These are phyloP conservation scores for Jordanella pulchra DNA, from an alignment of 2,797 vertebrate species.

Conservation along the genomic window DNA sequence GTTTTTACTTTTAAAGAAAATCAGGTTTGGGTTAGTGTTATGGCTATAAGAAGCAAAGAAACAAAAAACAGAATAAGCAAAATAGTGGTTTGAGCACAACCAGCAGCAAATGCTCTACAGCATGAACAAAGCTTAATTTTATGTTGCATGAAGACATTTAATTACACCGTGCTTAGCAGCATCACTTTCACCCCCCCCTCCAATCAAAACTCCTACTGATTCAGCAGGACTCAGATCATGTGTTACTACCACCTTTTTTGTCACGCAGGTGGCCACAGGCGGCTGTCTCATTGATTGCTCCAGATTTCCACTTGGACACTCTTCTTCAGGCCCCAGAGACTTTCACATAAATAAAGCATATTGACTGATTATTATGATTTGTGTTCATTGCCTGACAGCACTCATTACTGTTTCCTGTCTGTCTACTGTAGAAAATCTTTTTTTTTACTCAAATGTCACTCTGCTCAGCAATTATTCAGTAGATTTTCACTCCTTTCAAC, in stretches of 20 bases:
- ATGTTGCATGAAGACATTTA: not conserved
- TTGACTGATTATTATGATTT: constrained; percentile 4
- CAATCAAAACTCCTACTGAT: not conserved
- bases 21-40: not conserved
- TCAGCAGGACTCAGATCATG: not conserved
- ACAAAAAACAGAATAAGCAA: not conserved
- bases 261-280: constrained; percentile 6
- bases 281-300: constrained; percentile 5
- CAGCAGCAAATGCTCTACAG: not conserved
- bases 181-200: not conserved
- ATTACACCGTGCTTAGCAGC: not conserved
- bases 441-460: not conserved
- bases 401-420: not conserved
- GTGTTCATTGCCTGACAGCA: not conserved
- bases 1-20: not conserved
- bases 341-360: not conserved
- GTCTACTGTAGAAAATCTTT: not conserved
- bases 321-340: not conserved
- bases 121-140: not conserved
- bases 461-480: not conserved
- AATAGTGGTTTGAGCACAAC: not conserved
- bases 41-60: not conserved
- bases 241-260: not conserved
- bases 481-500: not conserved
- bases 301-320: constrained; percentile 9